A percentile compares a stretch with the other conserved stretches of the same genome.
Conservation (phyloP, 2,797 vertebrate genomes). For the Enteromius unitaeniatus region DNA sequence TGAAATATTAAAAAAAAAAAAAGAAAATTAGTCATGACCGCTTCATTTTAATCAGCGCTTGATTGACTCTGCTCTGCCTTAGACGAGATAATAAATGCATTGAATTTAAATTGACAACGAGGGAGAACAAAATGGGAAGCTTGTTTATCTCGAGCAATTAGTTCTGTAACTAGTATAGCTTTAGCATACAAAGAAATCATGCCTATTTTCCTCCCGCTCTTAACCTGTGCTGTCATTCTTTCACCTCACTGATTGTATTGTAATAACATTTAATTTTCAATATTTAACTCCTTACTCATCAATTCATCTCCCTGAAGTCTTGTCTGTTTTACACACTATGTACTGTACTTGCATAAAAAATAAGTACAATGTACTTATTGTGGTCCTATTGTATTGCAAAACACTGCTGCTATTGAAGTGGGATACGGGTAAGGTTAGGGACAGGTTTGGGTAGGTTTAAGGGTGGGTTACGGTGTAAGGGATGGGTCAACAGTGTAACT, state of each 20-base stretch:
- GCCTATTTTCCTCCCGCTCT: not conserved
- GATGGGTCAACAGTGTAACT: no score
- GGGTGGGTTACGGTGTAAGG: no score
- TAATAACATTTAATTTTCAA: not conserved
- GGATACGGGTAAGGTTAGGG: no score
- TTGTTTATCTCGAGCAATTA: constrained; percentile 53
- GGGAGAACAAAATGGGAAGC: constrained; percentile 51
- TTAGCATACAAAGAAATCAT: constrained; percentile 5
- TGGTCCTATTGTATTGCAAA: no score
- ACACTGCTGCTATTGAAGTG: no score
- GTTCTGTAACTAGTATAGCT: constrained; percentile 42
- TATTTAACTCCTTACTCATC: not conserved
- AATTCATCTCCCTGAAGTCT: not conserved
- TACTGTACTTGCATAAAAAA: no score
- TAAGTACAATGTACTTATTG: no score
- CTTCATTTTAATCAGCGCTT: constrained; percentile 62
- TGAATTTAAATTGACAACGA: constrained; percentile 61
- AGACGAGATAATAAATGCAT: constrained; percentile 57
- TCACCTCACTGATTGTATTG: not conserved
- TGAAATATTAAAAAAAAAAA: constrained; percentile 42
- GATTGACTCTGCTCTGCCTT: constrained; percentile 58
- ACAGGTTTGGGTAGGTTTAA: no score
- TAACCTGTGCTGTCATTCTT: constrained; percentile 8
- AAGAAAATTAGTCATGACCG: constrained; percentile 51
- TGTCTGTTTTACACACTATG: not conserved